Evolutionary conservation across 2,797 vertebrate species (phyloP).

Genomic region (Ficedula albicollis): DNA sequence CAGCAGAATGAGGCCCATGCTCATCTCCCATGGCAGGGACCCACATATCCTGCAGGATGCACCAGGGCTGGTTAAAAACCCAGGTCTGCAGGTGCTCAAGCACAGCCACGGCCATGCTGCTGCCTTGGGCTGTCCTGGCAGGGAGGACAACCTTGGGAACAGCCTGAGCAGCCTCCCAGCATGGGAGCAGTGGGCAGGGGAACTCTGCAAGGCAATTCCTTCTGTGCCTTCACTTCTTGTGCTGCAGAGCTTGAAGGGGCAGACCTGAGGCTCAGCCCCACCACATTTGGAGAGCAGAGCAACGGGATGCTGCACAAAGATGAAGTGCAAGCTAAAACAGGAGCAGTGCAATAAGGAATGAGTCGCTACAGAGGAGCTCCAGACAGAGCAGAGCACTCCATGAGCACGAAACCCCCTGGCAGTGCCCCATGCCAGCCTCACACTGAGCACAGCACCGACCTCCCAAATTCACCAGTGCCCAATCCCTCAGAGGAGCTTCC

Average conservation of each 20-base stretch:
- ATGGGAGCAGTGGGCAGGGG: fast-evolving
- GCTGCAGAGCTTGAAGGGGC: not conserved
- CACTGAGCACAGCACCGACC: fast-evolving
- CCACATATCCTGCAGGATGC: not conserved
- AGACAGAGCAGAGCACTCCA: not conserved
- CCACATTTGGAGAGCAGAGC: fast-evolving
- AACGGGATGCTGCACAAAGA: not conserved
- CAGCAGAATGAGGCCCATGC: fast-evolving
- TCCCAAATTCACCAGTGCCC: not conserved
- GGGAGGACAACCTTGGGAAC: not conserved
- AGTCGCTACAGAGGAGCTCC: not conserved
- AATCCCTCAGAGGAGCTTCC: not conserved
- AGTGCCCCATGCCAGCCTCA: fast-evolving
- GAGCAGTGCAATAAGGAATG: not conserved
- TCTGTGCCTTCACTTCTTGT: not conserved
- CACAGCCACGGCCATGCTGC: fast-evolving
- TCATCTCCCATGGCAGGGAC: not conserved
- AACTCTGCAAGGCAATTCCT: not conserved
- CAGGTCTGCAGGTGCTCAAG: not conserved
- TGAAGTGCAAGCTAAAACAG: not conserved
- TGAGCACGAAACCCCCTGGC: fast-evolving
- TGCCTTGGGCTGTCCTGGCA: not conserved
- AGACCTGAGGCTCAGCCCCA: not conserved
- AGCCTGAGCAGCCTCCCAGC: not conserved
- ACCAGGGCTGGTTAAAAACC: not conserved